Conservation (phyloP, 2,797 vertebrate species). For the Crax fasciolata region DNA sequence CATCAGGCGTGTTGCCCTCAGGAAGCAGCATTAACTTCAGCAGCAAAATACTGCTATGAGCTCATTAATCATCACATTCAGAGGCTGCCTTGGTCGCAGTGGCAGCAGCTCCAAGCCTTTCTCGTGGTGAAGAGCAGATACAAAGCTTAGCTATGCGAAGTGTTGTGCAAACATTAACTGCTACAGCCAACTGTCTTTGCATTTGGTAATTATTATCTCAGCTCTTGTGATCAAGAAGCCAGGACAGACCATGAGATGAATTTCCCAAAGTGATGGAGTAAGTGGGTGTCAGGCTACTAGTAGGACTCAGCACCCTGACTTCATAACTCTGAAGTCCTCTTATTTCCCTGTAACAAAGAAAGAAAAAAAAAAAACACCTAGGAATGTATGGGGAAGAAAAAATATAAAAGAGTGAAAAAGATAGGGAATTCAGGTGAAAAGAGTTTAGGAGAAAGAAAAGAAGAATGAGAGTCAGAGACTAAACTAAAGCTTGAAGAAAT, state of each 20-base stretch:
- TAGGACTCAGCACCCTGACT: not conserved
- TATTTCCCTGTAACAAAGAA: not conserved
- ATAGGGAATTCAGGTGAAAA: not conserved
- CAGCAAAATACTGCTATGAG: slow-evolving; percentile 72
- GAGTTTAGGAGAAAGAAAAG: not conserved
- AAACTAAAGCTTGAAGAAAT: slow-evolving; percentile 7
- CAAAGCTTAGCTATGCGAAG: slow-evolving; percentile 49
- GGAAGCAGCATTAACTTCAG: slow-evolving; percentile 78
- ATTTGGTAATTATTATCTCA: slow-evolving; percentile 26
- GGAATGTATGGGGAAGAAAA: not conserved
- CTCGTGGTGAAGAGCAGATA: slow-evolving; percentile 36
- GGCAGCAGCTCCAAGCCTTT: slow-evolving; percentile 50
- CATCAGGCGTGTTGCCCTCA: slow-evolving; percentile 73
- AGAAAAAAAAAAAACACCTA: not conserved
- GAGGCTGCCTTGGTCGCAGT: slow-evolving; percentile 57
- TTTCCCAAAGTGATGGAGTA: not conserved
- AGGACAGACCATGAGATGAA: not conserved
- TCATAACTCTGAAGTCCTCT: not conserved
- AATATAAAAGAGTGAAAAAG: not conserved
- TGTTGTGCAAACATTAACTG: slow-evolving; percentile 62
- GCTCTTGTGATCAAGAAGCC: slow-evolving; percentile 23
- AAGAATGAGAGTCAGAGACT: not conserved
- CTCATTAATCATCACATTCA: slow-evolving; percentile 71
- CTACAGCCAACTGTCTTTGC: slow-evolving; percentile 56
- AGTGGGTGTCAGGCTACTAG: not conserved